phyloP scores from a whole-genome alignment of 2,888 invertebrate species.

The Agrilus biguttatus region DNA sequence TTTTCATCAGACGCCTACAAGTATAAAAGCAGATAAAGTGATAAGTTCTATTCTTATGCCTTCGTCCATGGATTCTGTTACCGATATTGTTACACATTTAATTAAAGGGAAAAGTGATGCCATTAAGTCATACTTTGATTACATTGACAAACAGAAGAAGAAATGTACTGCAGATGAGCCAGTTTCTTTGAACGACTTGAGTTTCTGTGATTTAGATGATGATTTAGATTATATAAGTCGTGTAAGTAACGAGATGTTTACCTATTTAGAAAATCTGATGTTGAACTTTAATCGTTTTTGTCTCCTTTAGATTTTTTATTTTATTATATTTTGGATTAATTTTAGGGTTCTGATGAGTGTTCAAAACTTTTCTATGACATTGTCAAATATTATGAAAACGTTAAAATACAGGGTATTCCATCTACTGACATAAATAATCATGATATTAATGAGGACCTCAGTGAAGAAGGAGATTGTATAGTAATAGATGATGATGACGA shows the following conservation, averaged over 20 bases:
- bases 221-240: too few species aligned
- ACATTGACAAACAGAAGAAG: conserved; percentile 11
- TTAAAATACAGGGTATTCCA: not conserved
- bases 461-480: conserved; percentile 11
- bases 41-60: conserved; percentile 14
- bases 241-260: conserved; percentile 1
- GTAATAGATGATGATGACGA: conserved; percentile 5
- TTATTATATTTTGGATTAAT: too few species aligned
- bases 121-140: conserved; percentile 14
- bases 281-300: too few species aligned
- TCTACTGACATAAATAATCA: not conserved
- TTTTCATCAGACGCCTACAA: conserved; percentile 13
- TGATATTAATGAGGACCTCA: conserved; percentile 7
- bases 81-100: conserved; percentile 11
- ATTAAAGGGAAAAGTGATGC: conserved; percentile 5
- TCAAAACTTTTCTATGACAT: too few species aligned
- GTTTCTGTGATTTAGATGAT: too few species aligned
- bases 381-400: too few species aligned
- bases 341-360: too few species aligned
- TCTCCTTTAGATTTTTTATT: too few species aligned
- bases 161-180: not conserved
- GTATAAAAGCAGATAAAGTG: conserved; percentile 12
- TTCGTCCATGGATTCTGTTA: conserved; percentile 6
- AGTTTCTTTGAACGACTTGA: too few species aligned
- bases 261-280: too few species aligned